Evolutionary conservation across 2,797 vertebrate genomes (phyloP).

Genomic region (Eremophila alpestris): DNA sequence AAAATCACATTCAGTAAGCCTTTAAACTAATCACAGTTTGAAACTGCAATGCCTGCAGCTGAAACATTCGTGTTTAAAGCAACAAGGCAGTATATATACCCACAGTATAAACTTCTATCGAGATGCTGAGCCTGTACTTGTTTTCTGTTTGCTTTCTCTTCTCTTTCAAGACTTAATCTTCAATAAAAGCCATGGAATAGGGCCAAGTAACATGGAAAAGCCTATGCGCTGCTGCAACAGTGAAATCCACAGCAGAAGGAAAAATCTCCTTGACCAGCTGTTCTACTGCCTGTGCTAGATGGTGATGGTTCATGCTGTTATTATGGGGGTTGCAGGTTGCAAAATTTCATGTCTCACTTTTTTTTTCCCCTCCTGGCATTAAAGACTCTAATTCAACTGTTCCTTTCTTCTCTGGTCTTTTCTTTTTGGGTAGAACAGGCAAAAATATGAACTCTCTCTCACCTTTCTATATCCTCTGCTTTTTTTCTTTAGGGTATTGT

Average conservation of each 20-base stretch:
- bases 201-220: neutral
- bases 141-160: conserved; percentile 13
- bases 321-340: conserved; percentile 28
- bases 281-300: neutral
- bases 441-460: conserved; percentile 53
- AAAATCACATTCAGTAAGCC: neutral
- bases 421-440: conserved; percentile 39
- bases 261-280: conserved; percentile 11
- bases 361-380: neutral
- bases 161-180: conserved; percentile 2
- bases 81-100: neutral
- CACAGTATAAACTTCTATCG: neutral
- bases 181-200: neutral
- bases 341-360: neutral
- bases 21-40: conserved; percentile 45
- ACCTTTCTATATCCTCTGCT: conserved; percentile 57
- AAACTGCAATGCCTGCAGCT: conserved; percentile 26
- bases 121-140: neutral
- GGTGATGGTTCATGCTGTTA: conserved; percentile 35
- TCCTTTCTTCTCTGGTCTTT: conserved; percentile 56
- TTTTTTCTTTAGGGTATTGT: conserved; percentile 47
- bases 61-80: conserved; percentile 25
- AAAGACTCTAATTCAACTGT: conserved; percentile 52
- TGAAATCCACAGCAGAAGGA: neutral
- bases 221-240: neutral